Percentiles rank a stretch among this genome's conserved stretches.
phyloP scores from a whole-genome alignment of 2,888 invertebrate genomes.

The Beris chalybata region DNA sequence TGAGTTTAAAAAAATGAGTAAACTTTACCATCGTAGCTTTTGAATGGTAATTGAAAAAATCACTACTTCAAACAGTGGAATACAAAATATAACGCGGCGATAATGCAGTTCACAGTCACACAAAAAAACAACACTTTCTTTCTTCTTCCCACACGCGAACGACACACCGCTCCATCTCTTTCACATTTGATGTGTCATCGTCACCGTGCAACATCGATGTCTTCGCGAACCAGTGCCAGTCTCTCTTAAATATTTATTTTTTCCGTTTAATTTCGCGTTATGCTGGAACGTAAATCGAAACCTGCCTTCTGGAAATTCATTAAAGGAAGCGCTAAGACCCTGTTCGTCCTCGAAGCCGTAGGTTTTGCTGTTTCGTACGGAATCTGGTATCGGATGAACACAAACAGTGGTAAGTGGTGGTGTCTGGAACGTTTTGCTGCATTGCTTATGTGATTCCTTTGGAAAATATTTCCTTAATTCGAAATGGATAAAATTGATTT shows the following conservation, averaged over 20 bases:
- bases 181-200: conserved; percentile 27
- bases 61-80: conserved; percentile 2
- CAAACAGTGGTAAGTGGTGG: conserved; percentile 65
- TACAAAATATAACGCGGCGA: conserved; percentile 2
- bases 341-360: conserved; percentile 64
- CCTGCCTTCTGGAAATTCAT: conserved; percentile 60
- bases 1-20: too few species aligned
- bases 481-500: too few species aligned
- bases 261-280: conserved; percentile 50
- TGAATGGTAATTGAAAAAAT: too few species aligned
- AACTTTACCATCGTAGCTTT: too few species aligned
- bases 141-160: neutral
- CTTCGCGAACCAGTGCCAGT: conserved; percentile 5
- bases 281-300: conserved; percentile 69
- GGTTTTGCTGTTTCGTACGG: conserved; percentile 65
- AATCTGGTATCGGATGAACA: conserved; percentile 70
- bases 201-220: conserved; percentile 14
- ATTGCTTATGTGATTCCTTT: too few species aligned
- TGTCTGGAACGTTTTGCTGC: neutral
- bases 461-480: too few species aligned
- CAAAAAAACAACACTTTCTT: neutral
- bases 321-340: conserved; percentile 59
- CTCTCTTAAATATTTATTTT: neutral
- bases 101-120: conserved; percentile 10
- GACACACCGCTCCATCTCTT: conserved; percentile 5